These are phyloP conservation scores for Amazona vittata DNA, from an alignment of 2,113 vertebrate species.

Conservation along the genomic window DNA sequence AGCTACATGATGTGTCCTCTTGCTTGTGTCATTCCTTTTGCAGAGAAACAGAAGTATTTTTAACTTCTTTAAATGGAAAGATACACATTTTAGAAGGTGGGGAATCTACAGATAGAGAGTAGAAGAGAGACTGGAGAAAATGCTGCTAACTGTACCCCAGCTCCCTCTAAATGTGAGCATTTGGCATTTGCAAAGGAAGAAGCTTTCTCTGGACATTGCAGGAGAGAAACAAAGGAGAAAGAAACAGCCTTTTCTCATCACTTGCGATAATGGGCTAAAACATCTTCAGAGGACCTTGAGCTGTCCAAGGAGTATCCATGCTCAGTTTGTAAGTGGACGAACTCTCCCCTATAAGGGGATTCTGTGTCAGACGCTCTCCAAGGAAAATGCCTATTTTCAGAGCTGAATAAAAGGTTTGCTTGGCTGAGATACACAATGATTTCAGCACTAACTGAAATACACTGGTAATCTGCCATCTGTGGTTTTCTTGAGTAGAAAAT, in stretches of 20 bases:
- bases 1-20: not conserved
- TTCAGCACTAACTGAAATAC: constrained; percentile 55
- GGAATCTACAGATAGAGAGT: not conserved
- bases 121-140: not conserved
- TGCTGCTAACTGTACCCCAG: not conserved
- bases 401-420: constrained; percentile 19
- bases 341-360: not conserved
- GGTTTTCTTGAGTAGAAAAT: constrained; percentile 53
- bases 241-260: not conserved
- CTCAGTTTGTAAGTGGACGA: not conserved
- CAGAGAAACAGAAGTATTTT: not conserved
- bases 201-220: not conserved
- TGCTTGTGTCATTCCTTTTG: not conserved
- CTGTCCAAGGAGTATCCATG: not conserved
- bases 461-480: constrained; percentile 64
- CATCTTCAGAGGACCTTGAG: not conserved
- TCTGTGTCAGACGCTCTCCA: not conserved
- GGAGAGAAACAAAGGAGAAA: not conserved
- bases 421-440: constrained; percentile 37
- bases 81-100: not conserved
- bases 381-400: constrained; percentile 40
- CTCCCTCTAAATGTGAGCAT: not conserved
- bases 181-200: not conserved
- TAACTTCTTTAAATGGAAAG: not conserved
- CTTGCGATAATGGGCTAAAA: not conserved